Conservation (phyloP, 2,113 vertebrate species). For the Meriones unguiculatus region DNA sequence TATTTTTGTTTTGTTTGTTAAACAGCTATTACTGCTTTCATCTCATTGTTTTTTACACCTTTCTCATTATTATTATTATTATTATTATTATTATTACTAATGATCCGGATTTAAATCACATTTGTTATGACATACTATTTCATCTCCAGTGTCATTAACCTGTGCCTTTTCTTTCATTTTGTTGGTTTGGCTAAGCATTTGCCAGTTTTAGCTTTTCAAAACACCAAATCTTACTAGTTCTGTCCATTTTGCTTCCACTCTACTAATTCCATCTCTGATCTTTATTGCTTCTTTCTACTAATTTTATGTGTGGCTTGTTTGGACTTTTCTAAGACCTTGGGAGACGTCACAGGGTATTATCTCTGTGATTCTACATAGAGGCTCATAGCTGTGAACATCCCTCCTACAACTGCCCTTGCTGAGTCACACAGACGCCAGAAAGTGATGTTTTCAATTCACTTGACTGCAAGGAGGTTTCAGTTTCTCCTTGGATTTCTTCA, state of each 20-base stretch:
- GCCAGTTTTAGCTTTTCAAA: too few species aligned
- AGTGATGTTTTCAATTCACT: not conserved
- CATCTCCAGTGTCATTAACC: not conserved
- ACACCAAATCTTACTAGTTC: too few species aligned
- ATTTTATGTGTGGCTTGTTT: not conserved
- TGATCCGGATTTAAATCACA: not conserved
- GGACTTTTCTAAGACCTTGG: not conserved
- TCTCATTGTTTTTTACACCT: not conserved
- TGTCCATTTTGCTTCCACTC: not conserved
- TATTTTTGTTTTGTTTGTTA: not conserved
- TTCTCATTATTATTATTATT: not conserved
- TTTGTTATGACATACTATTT: not conserved
- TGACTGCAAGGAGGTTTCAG: not conserved
- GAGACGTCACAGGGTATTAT: not conserved
- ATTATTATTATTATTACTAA: not conserved
- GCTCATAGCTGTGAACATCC: not conserved
- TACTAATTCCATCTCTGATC: not conserved
- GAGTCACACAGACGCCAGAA: not conserved
- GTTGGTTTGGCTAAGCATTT: too few species aligned
- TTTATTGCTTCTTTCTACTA: not conserved
- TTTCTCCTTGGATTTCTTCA: not conserved
- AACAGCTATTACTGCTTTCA: not conserved
- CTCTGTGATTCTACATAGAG: not conserved
- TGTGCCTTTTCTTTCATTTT: too few species aligned
- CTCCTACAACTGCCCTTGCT: not conserved